A percentile compares a stretch with the other conserved stretches of the same genome.
phyloP scores from a whole-genome alignment of 2,113 vertebrate species.

The Rhea americana region DNA sequence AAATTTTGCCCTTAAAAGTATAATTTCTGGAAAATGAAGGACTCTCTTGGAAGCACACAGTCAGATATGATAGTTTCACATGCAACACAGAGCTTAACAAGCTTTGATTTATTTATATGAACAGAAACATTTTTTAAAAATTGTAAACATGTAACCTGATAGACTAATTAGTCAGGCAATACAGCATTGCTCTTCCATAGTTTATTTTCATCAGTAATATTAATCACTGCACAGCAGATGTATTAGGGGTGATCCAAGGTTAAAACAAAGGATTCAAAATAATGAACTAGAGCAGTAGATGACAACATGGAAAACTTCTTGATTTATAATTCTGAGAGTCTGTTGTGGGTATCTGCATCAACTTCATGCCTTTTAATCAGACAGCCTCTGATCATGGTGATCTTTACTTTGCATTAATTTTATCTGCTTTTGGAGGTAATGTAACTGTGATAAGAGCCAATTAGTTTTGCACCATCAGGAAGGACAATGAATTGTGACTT shows the following conservation, averaged over 20 bases:
- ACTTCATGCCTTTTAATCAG: constrained; percentile 62
- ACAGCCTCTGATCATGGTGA: constrained; percentile 45
- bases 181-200: constrained; percentile 50
- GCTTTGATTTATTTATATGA: constrained; percentile 66
- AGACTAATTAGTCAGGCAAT: constrained; percentile 69
- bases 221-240: constrained; percentile 70
- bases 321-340: constrained; percentile 62
- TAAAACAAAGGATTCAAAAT: constrained; percentile 70
- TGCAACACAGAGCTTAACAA: constrained; percentile 11
- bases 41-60: background rate
- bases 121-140: constrained; percentile 66
- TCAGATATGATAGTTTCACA: background rate
- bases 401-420: constrained; percentile 78
- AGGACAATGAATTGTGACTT: constrained; percentile 75
- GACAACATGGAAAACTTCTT: constrained; percentile 62
- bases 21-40: background rate
- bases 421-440: constrained; percentile 75
- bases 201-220: constrained; percentile 73
- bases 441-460: constrained; percentile 72
- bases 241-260: constrained; percentile 62
- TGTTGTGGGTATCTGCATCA: background rate
- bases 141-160: constrained; percentile 63
- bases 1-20: background rate
- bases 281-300: constrained; percentile 41
- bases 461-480: constrained; percentile 79